These are phyloP conservation scores for Hyperoplus lanceolatus DNA, from an alignment of 2,797 vertebrate genomes.

Conservation along the genomic window DNA sequence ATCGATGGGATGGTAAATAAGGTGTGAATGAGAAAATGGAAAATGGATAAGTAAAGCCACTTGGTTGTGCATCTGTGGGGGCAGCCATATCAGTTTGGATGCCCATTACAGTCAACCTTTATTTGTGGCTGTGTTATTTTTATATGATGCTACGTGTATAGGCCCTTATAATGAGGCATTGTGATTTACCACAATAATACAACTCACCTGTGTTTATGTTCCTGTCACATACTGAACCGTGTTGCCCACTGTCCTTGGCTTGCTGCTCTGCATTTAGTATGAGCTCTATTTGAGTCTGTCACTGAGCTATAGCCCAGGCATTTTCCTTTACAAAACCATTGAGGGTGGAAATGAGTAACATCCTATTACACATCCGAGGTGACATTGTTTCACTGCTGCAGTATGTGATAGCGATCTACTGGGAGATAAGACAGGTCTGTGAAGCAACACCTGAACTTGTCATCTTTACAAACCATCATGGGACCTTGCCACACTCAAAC, in stretches of 20 bases:
- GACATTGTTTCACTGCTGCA: conserved; percentile 50
- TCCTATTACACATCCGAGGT: conserved; percentile 41
- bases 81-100: conserved; percentile 59
- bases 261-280: conserved; percentile 39
- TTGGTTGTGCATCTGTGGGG: conserved; percentile 62
- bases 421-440: conserved; percentile 35
- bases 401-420: conserved; percentile 42
- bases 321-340: conserved; percentile 57
- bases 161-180: conserved; percentile 16
- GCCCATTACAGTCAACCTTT: conserved; percentile 49
- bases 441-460: conserved; percentile 50
- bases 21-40: conserved; percentile 74
- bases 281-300: conserved; percentile 34
- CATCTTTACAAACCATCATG: conserved; percentile 54
- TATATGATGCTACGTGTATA: conserved; percentile 2
- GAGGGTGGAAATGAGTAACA: conserved; percentile 51
- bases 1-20: conserved; percentile 77
- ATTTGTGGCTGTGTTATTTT: conserved; percentile 54
- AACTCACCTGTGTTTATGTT: conserved; percentile 25
- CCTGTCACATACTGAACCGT: conserved; percentile 26
- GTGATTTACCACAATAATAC: conserved; percentile 28
- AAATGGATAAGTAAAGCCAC: conserved; percentile 69
- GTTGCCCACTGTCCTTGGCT: conserved; percentile 3
- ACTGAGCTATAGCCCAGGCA: conserved; percentile 35
- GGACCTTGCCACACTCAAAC: conserved; percentile 38